Conservation (phyloP, 2,113 vertebrate genomes). For the Datnioides undecimradiatus region DNA sequence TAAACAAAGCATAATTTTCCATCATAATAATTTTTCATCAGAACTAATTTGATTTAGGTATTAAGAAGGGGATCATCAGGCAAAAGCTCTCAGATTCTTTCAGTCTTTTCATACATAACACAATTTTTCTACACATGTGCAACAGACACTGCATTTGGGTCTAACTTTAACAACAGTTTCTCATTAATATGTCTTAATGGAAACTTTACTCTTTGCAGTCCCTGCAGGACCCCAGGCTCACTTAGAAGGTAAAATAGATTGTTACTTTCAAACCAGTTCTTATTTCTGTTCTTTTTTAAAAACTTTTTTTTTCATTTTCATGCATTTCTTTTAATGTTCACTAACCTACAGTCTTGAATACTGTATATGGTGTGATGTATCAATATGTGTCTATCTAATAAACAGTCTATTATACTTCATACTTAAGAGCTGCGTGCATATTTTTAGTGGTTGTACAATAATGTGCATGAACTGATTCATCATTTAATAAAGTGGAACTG, state of each 20-base stretch:
- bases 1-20: neutral
- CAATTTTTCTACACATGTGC: neutral
- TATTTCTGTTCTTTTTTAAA: neutral
- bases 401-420: neutral
- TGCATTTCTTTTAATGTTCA: neutral
- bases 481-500: slow-evolving; percentile 27
- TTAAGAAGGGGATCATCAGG: neutral
- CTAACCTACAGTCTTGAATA: slow-evolving; percentile 55
- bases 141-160: neutral
- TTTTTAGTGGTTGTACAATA: slow-evolving; percentile 20
- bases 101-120: neutral
- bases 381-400: neutral
- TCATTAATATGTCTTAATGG: slow-evolving; percentile 3
- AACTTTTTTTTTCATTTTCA: neutral
- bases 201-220: slow-evolving; percentile 1
- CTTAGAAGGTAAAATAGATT: slow-evolving; percentile 34
- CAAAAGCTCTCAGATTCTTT: slow-evolving; percentile 5
- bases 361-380: neutral
- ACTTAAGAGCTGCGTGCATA: slow-evolving; percentile 19
- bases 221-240: slow-evolving; percentile 11
- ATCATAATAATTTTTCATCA: slow-evolving; percentile 15
- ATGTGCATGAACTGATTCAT: slow-evolving; percentile 24
- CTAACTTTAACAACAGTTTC: slow-evolving; percentile 13
- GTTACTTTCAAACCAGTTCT: slow-evolving; percentile 22
- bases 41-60: neutral